Evolutionary conservation across 1,140 invertebrate genomes (phyloP), one percentile per base, ranked within the genome.

Genomic region (Dinoponera quadriceps): DNA sequence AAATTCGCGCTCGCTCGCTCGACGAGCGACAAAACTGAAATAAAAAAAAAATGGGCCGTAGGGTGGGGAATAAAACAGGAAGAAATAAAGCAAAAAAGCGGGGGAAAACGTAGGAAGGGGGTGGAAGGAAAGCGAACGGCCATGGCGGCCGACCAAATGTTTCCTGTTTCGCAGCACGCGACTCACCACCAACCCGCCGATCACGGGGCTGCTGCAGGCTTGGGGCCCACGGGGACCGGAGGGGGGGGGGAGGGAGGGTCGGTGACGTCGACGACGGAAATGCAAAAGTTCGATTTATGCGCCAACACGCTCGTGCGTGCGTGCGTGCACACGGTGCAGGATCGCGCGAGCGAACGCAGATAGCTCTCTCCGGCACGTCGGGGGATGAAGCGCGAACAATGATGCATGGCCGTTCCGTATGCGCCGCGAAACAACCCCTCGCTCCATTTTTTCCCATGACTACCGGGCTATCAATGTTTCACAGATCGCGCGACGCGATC

Each of bases 211-310:
- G 33, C 33, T 77, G 72, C 86, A 85, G 80, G 54, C n/a, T 11
- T 38, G 62, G 75, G 63, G 38, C 33, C 4, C 3, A 1, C 38
- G 38, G 11, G 3, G 38, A 44, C 38, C n/a, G n/a, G 38, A 44
- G 48, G 49, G 25, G 63, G 13, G 44, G 63, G 59, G 49, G 18
- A 44, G 7, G 77, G 51, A 75, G 57, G 88, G 49, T 65, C 54
- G 51, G 66, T 73, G 62, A 74, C 89, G 89, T 91, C 91, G 87
- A 89, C 89, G 85, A 88, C 91, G 91, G 91, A 93, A 93, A 93
- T 93, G 92, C 91, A 92, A 93, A 93, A 93, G 90, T 93, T 93
- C 92, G 91, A 93, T 93, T 93, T 93, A 93, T 93, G 90, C 90
- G 85, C 83, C 73, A 59, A 73, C 83, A 88, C 89, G 88, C 82